Percentiles rank a stretch among this genome's conserved stretches.
Evolutionary conservation across 2,113 vertebrate species (phyloP).

Genomic region (Ceyx cyanopectus): DNA sequence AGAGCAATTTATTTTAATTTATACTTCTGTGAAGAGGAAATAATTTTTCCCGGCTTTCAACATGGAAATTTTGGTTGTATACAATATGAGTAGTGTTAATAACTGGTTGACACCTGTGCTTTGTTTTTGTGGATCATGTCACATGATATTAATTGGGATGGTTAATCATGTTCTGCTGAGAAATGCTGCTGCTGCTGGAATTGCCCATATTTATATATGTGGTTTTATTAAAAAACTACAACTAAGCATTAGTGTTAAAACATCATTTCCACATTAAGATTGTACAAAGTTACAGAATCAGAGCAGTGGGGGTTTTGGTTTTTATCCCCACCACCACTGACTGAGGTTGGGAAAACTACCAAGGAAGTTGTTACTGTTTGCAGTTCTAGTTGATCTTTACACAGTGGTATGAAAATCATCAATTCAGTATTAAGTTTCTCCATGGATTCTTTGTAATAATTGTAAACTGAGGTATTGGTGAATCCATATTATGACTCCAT

Average conservation of each 20-base stretch:
- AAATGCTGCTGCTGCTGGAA: constrained; percentile 70
- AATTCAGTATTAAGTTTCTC: constrained; percentile 70
- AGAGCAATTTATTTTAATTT: constrained; percentile 62
- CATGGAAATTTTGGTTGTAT: constrained; percentile 51
- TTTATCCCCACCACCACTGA: constrained; percentile 2
- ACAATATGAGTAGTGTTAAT: constrained; percentile 61
- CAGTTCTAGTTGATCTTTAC: constrained; percentile 54
- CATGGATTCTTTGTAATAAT: constrained; percentile 73
- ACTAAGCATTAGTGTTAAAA: constrained; percentile 54
- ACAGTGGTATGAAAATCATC: constrained; percentile 52
- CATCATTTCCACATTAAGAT: constrained; percentile 56
- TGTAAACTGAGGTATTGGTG: constrained; percentile 67
- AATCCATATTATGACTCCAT: constrained; percentile 79
- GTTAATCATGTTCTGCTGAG: constrained; percentile 71
- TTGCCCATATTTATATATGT: constrained; percentile 73
- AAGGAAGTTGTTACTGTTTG: constrained; percentile 54
- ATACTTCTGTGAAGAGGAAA: constrained; percentile 67
- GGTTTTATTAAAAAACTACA: constrained; percentile 66
- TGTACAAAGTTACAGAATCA: constrained; percentile 64
- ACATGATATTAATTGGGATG: constrained; percentile 63
- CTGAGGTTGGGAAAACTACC: constrained; percentile 40
- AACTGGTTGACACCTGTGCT: constrained; percentile 68
- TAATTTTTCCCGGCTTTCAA: constrained; percentile 42
- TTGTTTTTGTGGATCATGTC: constrained; percentile 73
- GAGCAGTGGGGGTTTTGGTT: constrained; percentile 36